Evolutionary conservation across 2,113 vertebrate genomes (phyloP), one percentile per base, ranked within the genome.

Genomic region (Ifrita kowaldi): DNA sequence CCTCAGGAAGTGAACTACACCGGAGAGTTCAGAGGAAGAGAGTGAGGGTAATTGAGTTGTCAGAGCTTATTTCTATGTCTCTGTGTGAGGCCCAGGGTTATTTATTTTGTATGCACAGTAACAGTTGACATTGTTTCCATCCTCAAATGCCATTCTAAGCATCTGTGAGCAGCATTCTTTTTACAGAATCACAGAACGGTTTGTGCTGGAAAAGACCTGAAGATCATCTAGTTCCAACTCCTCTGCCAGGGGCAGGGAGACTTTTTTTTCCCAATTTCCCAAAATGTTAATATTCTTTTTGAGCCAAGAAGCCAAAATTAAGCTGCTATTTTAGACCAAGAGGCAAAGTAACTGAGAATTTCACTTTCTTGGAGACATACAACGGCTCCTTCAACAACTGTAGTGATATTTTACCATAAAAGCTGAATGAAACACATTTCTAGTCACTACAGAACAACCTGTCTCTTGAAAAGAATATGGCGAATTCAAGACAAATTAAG

Each of bases 21-120:
- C 60, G 77, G 50, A 92, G 64, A 95, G 89, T 97, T 94, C 91
- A 95, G 71, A 97, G 75, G 68, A 77, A 84, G 75, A 92, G 52
- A 79, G 56, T 3, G 14, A 90, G 75, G 55, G 73, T 59, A 96
- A 95, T 11, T 84, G 69, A 92, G 78, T 73, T 82, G 92, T 89
- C 9, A 32, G 65, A 93, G 64, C 24, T 87, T 89, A 74, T 86
- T 95, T 86, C 62, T 76, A 0, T 8, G 44, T 63, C 84, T 81
- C 47, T 67, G 78, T 96, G 95, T 88, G 92, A 95, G 85, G 79
- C 71, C 83, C 24, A 15, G 32, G 7, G 24, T 60, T 94, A 93
- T 95, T 94, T 94, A 88, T 68, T 94, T 93, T 86, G 56, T 22
- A 86, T 63, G 71, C 73, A 81, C 39, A 71, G 35, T 46, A 91